Evolutionary conservation across 2,888 invertebrate species (phyloP).

Genomic region (Sipha maydis): DNA sequence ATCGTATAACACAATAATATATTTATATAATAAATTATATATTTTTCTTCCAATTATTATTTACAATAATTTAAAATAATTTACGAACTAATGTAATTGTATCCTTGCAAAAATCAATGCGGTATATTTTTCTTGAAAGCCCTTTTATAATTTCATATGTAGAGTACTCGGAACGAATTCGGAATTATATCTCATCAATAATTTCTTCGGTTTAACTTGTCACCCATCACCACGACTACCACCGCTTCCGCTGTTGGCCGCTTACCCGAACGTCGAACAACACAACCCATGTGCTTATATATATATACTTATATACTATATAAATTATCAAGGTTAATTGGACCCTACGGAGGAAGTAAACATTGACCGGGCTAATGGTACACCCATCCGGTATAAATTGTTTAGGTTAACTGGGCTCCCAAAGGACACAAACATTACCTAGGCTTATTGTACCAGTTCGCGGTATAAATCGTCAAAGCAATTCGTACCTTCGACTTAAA

Average conservation of each 20-base stretch:
- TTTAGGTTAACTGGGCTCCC: constrained; percentile 25
- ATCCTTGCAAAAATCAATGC: too few relatives aligned
- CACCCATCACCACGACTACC: too few relatives aligned
- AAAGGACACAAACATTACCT: background rate
- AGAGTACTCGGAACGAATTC: background rate
- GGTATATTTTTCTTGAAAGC: too few relatives aligned
- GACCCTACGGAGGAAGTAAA: constrained; percentile 29
- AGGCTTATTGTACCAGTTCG: background rate
- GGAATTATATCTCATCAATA: background rate
- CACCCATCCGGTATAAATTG: constrained; percentile 55
- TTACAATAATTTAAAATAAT: too few relatives aligned
- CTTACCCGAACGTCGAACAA: background rate
- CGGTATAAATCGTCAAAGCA: constrained; percentile 17
- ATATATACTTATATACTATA: background rate
- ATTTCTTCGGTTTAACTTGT: background rate
- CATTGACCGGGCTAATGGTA: constrained; percentile 34
- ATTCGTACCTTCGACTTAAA: constrained; percentile 16
- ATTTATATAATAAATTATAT: too few relatives aligned
- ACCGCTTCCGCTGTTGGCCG: background rate
- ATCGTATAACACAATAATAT: too few relatives aligned
- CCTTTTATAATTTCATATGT: background rate
- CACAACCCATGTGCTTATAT: background rate
- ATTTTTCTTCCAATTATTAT: too few relatives aligned
- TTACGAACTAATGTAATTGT: too few relatives aligned
- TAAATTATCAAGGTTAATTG: constrained; percentile 48